Evolutionary conservation across 2,888 invertebrate species (phyloP), one percentile per base, ranked within the genome.

Genomic region (Onthophagus sagittarius): DNA sequence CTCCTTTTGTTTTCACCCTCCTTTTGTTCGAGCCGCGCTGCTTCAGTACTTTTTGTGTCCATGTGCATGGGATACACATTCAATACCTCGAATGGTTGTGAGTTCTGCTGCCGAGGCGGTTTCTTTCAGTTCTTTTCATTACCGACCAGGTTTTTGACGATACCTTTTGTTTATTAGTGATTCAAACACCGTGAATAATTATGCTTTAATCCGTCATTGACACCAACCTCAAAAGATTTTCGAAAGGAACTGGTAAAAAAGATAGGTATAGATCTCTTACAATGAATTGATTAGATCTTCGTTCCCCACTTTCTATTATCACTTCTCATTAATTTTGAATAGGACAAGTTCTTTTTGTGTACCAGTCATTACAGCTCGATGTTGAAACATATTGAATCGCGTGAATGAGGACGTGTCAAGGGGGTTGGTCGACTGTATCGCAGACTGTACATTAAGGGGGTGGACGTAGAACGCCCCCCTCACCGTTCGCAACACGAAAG

Each of bases 1-100:
- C 67, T 67, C 67, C 15, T 32, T 67, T 67, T 67, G 23, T 23
- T 67, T 67, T 67, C 67, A 67, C 31, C 13, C 31, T 67, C 23
- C 67, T 67, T 67, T 67, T 67, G 67, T 67, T 67, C 67, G 23
- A 31, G 0, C 31, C 64, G 63, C 9, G 64, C 64, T 15, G 23
- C 39, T 53, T 53, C 39, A 53, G 39, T 11, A 11, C 39, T 53
- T 53, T 53, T 53, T 53, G 39, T 53, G 39, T 53, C 39, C 11
- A 53, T 53, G 39, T 53, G 39, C 39, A 53, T 11, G 39, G 39
- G 23, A 23, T 23, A 53, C 11, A 53, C 39, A 53, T 53, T 53
- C 39, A 53, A 53, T 53, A 53, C 39, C 39, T 53, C 39, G 39
- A 53, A 53, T 53, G 11, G 39, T 11, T 53, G 9, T 53, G 11